phyloP scores from a whole-genome alignment of 2,113 vertebrate species.

The Actinemys pallida region DNA sequence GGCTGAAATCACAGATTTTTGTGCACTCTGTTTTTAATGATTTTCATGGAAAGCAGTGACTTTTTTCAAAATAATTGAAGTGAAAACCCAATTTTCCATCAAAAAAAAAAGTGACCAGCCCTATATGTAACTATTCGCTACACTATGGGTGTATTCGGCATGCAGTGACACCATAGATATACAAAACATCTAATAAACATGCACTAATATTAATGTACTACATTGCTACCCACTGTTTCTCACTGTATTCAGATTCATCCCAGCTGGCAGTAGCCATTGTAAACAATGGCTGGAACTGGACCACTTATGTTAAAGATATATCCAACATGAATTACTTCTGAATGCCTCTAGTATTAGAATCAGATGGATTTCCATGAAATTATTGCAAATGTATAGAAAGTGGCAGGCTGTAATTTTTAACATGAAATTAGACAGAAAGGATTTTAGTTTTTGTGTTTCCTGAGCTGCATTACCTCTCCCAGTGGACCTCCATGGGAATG shows the following conservation, averaged over 20 bases:
- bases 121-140: not conserved
- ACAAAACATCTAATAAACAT: not conserved
- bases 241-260: too few relatives aligned
- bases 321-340: too few relatives aligned
- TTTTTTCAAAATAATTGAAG: not conserved
- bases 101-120: not conserved
- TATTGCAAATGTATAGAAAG: not conserved
- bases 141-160: accelerated
- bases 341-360: too few relatives aligned
- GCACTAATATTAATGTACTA: not conserved
- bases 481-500: not conserved
- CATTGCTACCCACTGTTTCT: not conserved
- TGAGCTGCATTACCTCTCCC: not conserved
- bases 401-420: not conserved
- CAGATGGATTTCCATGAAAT: not conserved
- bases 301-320: too few relatives aligned
- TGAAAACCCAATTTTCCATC: not conserved
- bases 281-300: too few relatives aligned
- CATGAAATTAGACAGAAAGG: not conserved
- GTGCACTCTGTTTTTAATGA: not conserved
- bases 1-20: not conserved
- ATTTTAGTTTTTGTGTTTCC: not conserved
- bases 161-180: not conserved
- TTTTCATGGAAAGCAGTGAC: not conserved
- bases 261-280: too few relatives aligned